Conservation (phyloP, 2,113 vertebrate genomes). For the Patagioenas fasciata region DNA sequence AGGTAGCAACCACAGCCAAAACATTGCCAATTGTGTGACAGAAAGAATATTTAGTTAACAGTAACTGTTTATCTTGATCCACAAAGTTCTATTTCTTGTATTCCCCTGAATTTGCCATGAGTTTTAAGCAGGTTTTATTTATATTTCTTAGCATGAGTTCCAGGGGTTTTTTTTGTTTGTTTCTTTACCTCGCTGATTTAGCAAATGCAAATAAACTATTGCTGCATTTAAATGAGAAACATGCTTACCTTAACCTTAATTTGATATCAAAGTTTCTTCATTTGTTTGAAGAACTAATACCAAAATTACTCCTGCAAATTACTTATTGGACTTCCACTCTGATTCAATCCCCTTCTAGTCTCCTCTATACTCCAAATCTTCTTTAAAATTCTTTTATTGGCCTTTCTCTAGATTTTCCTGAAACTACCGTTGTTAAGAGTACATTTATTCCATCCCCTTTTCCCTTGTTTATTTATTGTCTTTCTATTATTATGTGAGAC, state of each 20-base stretch:
- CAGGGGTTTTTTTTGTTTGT: background rate
- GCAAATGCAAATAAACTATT: background rate
- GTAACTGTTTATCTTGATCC: background rate
- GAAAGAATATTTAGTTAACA: background rate
- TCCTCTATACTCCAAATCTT: background rate
- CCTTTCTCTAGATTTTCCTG: background rate
- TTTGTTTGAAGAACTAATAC: background rate
- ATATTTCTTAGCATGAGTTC: background rate
- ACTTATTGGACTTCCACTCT: background rate
- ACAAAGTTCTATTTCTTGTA: background rate
- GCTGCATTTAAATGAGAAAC: background rate
- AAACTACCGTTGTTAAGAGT: background rate
- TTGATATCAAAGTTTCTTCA: background rate
- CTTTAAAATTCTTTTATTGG: background rate
- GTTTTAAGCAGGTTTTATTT: background rate
- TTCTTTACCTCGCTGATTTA: background rate
- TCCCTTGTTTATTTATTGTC: background rate
- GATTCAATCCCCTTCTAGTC: background rate
- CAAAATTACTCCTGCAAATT: background rate
- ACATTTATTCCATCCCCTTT: background rate
- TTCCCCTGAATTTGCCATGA: background rate
- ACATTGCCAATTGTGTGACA: background rate
- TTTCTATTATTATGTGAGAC: background rate
- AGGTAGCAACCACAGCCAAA: background rate
- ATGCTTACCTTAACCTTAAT: background rate